Evolutionary conservation across 2,797 vertebrate species (phyloP).

Genomic region (Garrulus glandarius): DNA sequence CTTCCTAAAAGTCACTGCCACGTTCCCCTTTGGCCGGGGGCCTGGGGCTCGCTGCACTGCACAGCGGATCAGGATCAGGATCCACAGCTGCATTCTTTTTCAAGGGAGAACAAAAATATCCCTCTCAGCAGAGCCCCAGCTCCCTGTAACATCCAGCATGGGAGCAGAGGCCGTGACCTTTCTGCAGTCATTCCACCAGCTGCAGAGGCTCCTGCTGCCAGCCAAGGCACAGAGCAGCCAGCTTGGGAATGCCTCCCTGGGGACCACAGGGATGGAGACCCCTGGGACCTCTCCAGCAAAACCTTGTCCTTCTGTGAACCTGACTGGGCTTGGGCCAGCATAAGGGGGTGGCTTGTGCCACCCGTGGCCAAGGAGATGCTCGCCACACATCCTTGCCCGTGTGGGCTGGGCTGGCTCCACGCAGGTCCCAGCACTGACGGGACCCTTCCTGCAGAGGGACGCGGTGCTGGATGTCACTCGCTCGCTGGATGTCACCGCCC

Average conservation of each 20-base stretch:
- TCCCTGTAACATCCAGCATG: not conserved
- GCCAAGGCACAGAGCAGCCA: not conserved
- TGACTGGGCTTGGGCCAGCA: rapidly evolving
- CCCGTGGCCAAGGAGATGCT: not conserved
- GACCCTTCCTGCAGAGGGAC: not conserved
- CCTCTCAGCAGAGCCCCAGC: not conserved
- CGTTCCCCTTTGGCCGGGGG: slow-evolving; percentile 26
- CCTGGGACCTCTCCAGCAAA: not conserved
- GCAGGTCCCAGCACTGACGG: not conserved
- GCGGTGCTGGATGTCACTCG: not conserved
- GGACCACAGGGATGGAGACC: not conserved
- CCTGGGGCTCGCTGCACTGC: not conserved
- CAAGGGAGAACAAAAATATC: not conserved
- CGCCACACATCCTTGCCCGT: not conserved
- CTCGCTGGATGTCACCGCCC: not conserved
- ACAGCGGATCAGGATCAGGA: not conserved
- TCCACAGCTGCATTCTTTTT: not conserved
- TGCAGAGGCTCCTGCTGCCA: not conserved
- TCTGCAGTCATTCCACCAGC: not conserved
- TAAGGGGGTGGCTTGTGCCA: not conserved
- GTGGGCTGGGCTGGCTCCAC: not conserved
- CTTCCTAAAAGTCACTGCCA: slow-evolving; percentile 55
- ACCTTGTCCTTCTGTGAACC: not conserved
- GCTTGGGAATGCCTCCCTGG: rapidly evolving
- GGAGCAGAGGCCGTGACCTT: not conserved